Base-by-base conservation (phyloP, 2,113 vertebrate genomes). In the Nannobrachium achirus region DNA sequence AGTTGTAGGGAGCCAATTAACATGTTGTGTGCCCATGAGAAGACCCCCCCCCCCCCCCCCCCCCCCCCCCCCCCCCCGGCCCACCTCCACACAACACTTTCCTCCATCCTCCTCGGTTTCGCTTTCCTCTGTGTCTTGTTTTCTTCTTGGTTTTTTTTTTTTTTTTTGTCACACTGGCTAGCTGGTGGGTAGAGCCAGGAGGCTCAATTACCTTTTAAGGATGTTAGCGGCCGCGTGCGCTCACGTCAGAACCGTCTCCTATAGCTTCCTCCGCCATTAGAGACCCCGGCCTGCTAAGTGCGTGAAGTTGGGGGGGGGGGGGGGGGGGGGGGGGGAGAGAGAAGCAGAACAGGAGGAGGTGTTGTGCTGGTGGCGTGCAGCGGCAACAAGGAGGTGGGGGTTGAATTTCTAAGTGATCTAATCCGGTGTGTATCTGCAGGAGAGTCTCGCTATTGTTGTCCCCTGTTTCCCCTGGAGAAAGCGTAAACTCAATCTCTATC, bases 171-270 rank as follows among this genome's bases (percentile, higher is more conserved):
- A 86, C 83, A 68, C 81, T 33, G 66, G 85, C 80, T 33, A 76
- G 79, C 86, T 79, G 72, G 80, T 82, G 83, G 83, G 88, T 83
- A 90, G 71, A 86, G 83, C 87, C 89, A 85, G 81, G 91, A 88
- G 89, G 90, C 88, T 92, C 90, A 90, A 93, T 93, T 92, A 93
- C 84, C 83, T 90, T 87, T 87, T 91, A 89, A 89, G 86, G 88
- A 89, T 82, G 90, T 89, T 80, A 75, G 86, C 83, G 86, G 83
- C 86, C 80, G 80, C 71, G 80, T n/a, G n/a, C 73, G 86, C 82
- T 76, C 39, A 56, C 86, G 85, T 84, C 74, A 79, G 81, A 33
- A 56, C 70, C 78, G 80, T 84, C 83, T 80, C 78, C n/a, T 33
- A 33, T 60, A 68, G 82, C 79, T 82, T 75, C 80, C 64, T 79